Evolutionary conservation across 1,140 invertebrate genomes (phyloP), one percentile per base, ranked within the genome.

Genomic region (Formica exsecta): DNA sequence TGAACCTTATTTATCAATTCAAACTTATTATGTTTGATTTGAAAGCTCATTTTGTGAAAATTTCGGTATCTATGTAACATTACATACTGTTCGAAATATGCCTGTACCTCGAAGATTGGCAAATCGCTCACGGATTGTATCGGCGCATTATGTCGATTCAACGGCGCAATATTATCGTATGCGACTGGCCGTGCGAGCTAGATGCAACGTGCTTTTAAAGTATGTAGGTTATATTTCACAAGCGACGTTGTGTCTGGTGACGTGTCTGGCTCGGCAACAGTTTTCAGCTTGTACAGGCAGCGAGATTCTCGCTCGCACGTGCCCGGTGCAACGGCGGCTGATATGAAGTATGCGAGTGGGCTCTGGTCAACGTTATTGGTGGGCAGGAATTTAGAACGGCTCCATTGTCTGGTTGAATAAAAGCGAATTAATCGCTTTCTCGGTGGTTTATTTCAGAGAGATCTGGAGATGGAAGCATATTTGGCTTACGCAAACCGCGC

Each of bases 221-320:
- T 91, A 91, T 92, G 88, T 92, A 68, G 86, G 89, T 87, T 91
- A 86, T 25, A 66, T 92, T 92, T 90, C 88, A 86, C 86, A 92
- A 92, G 87, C 84, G 51, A 79, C 83, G 80, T 87, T 89, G 85
- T 89, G 90, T 91, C 90, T 91, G 89, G 85, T 91, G 91, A 92
- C 91, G 85, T 92, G 91, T 92, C 91, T 92, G 32, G 65, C 79
- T 59, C 91, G 77, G 89, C 83, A 68, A 86, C 85, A 87, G 84
- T 86, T 85, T 88, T 62, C 71, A 59, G 29, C 68, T 64, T 29
- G 88, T 73, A 25, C 70, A 61, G 68, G 70, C 38, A 88, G 86
- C 76, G 73, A 90, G 86, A 88, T 88, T 65, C 77, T 79, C 66
- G 90, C 38, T 90, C 77, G 89, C 41, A 64, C 44, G 22, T 71